A percentile compares a stretch with the other conserved stretches of the same genome.
These are phyloP conservation scores for Syngnathus floridae DNA, from an alignment of 2,113 vertebrate genomes.

Conservation along the genomic window DNA sequence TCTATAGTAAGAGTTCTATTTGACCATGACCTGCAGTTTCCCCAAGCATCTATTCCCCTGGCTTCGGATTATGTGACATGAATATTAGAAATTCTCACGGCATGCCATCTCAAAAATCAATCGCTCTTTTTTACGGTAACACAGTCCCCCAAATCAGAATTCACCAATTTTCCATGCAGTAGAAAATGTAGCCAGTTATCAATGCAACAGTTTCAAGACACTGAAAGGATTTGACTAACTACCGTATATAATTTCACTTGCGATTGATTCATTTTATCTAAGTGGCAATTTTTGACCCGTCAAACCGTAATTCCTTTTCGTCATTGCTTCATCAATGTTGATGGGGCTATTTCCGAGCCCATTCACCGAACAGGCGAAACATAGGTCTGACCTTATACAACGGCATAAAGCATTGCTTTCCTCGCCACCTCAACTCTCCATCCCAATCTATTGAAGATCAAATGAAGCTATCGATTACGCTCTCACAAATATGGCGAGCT, in stretches of 20 bases:
- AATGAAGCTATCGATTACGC: constrained; percentile 59
- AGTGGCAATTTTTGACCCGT: constrained; percentile 55
- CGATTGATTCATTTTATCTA: constrained; percentile 43
- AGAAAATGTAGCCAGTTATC: not conserved
- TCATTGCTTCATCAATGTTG: constrained; percentile 55
- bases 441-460: constrained; percentile 24
- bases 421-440: constrained; percentile 14
- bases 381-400: constrained; percentile 44
- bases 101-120: not conserved
- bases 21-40: constrained; percentile 46
- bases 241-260: not conserved
- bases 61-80: constrained; percentile 22
- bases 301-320: constrained; percentile 49
- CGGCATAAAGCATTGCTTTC: constrained; percentile 38
- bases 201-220: not conserved
- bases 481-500: constrained; percentile 49
- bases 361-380: constrained; percentile 34
- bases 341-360: constrained; percentile 44
- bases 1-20: constrained; percentile 49
- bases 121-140: too few relatives aligned
- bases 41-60: constrained; percentile 34
- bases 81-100: constrained; percentile 2
- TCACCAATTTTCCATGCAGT: not conserved
- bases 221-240: not conserved
- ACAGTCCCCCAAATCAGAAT: too few relatives aligned